These are phyloP conservation scores for Mormyrops boulengeri DNA, from an alignment of 2,797 vertebrate species.

Conservation along the genomic window DNA sequence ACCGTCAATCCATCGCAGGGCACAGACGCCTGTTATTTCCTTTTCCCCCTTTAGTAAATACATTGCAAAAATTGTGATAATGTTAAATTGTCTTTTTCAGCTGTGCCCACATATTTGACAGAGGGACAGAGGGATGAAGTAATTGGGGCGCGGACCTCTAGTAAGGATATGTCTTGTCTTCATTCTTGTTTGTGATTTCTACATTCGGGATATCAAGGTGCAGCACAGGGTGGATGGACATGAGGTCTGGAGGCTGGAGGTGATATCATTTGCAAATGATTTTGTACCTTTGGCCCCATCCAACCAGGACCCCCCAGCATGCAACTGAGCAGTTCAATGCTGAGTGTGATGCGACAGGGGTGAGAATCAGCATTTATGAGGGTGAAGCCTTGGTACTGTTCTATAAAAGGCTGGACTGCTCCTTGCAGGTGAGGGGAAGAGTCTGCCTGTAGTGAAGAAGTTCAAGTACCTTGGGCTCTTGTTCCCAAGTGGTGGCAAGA, in stretches of 20 bases:
- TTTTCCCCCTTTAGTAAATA: neutral
- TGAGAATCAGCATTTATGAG: neutral
- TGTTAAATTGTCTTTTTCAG: neutral
- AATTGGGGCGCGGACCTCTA: neutral
- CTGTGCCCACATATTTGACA: neutral
- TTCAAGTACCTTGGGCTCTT: neutral
- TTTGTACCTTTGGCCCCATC: neutral
- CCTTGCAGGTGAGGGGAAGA: neutral
- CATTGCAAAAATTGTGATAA: neutral
- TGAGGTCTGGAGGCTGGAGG: too few relatives aligned
- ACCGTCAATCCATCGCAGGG: neutral
- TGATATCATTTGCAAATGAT: neutral
- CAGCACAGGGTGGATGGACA: too few relatives aligned
- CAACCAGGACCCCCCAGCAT: neutral
- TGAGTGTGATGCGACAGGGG: neutral
- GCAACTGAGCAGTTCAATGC: neutral
- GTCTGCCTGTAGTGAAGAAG: neutral
- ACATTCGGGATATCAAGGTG: too few relatives aligned
- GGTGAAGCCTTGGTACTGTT: neutral
- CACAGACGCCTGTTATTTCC: neutral
- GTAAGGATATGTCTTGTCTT: neutral
- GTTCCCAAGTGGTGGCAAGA: neutral
- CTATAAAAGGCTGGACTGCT: neutral
- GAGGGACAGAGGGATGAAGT: neutral
- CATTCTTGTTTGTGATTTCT: too few relatives aligned